phyloP scores from a whole-genome alignment of 2,113 vertebrate species.

The Pluvialis apricaria region DNA sequence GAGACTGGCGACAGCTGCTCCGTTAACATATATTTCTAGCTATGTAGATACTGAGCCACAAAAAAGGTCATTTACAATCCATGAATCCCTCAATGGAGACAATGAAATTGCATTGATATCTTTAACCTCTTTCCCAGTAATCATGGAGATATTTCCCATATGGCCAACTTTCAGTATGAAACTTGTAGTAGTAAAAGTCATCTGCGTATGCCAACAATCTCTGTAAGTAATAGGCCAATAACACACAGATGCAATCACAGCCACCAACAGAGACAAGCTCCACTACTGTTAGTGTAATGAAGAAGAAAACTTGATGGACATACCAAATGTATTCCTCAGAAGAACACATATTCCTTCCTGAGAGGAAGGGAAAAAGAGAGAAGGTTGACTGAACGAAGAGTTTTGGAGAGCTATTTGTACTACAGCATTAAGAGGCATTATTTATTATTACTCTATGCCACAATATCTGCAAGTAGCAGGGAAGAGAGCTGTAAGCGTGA shows the following conservation, averaged over 20 bases:
- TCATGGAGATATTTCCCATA: neutral
- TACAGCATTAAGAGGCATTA: neutral
- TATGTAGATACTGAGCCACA: neutral
- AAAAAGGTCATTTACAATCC: neutral
- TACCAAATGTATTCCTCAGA: neutral
- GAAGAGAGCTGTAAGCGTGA: neutral
- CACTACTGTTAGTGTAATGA: neutral
- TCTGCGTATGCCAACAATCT: neutral
- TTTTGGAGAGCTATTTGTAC: neutral
- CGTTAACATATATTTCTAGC: neutral
- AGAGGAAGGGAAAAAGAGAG: neutral
- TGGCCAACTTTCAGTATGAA: neutral
- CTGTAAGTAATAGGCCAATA: neutral
- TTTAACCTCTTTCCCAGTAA: neutral
- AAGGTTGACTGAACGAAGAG: neutral
- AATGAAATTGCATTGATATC: neutral
- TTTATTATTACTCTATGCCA: neutral
- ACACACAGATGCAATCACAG: neutral
- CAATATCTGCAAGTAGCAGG: neutral
- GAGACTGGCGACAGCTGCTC: neutral
- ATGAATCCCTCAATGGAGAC: neutral
- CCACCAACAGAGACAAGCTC: neutral
- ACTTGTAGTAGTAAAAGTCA: neutral
- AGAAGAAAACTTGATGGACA: neutral
- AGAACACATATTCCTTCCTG: neutral